Percentiles rank a stretch among this genome's conserved stretches.
Conservation (phyloP, 2,888 invertebrate genomes). For the Chydorus sphaericus region DNA sequence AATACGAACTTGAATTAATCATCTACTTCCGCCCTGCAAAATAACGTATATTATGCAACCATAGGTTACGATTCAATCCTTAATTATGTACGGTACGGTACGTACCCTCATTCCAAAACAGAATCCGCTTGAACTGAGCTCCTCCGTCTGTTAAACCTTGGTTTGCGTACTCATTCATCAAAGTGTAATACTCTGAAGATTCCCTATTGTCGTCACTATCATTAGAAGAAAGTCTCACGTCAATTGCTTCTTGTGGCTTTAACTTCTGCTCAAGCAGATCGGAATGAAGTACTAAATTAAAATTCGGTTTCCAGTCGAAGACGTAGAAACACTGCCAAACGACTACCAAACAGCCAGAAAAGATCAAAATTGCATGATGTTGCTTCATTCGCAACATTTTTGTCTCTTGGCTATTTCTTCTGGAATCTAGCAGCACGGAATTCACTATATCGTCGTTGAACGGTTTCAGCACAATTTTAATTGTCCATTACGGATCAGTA, state of each 20-base stretch:
- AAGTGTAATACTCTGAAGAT: not conserved
- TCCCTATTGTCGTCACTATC: not conserved
- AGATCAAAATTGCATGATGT: not conserved
- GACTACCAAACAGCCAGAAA: not conserved
- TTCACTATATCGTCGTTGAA: too few relatives aligned
- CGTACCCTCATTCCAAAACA: conserved; percentile 11
- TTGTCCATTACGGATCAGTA: too few relatives aligned
- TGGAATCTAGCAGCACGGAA: too few relatives aligned
- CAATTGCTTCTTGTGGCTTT: not conserved
- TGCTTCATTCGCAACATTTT: not conserved
- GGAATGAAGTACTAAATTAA: not conserved
- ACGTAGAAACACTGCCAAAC: not conserved
- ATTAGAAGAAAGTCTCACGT: too few relatives aligned
- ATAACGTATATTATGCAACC: not conserved
- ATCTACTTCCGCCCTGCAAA: not conserved
- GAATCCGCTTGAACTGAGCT: conserved; percentile 1
- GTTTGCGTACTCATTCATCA: conserved; percentile 1
- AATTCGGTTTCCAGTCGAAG: not conserved
- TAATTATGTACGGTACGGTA: not conserved
- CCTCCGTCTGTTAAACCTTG: not conserved
- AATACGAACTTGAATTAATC: not conserved
- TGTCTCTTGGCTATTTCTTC: too few relatives aligned
- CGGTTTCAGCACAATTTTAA: too few relatives aligned
- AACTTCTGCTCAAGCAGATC: not conserved
- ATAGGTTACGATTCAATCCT: not conserved